Percentiles rank a stretch among this genome's conserved stretches.
Evolutionary conservation across 2,888 invertebrate species (phyloP).

Genomic region (Hypolimnas misippus): DNA sequence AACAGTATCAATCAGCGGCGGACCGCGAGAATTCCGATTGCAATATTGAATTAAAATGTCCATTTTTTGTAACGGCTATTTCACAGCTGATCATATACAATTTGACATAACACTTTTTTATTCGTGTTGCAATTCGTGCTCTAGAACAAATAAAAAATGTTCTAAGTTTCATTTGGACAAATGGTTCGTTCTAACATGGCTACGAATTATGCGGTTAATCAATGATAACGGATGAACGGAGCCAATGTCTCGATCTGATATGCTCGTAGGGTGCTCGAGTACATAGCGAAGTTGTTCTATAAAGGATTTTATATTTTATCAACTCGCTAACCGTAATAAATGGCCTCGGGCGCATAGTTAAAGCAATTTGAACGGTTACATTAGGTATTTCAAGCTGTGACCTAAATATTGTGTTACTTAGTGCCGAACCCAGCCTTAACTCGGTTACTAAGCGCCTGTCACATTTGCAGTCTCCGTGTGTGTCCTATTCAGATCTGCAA

Average conservation of each 20-base stretch:
- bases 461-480: conserved; percentile 33
- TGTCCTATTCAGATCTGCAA: conserved; percentile 32
- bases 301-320: conserved; percentile 45
- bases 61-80: conserved; percentile 32
- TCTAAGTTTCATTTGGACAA: not conserved
- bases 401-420: conserved; percentile 52
- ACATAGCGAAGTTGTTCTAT: conserved; percentile 8
- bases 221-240: not conserved
- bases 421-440: conserved; percentile 43
- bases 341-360: conserved; percentile 51
- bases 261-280: not conserved
- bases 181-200: not conserved
- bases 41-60: conserved; percentile 37
- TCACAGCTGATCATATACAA: conserved; percentile 30
- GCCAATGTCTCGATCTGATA: conserved; percentile 2
- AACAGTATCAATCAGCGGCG: conserved; percentile 52
- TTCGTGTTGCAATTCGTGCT: conserved; percentile 5
- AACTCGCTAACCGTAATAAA: conserved; percentile 50
- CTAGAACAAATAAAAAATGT: not conserved
- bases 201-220: not conserved
- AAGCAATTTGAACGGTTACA: conserved; percentile 57
- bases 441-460: conserved; percentile 34
- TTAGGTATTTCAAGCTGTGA: conserved; percentile 51
- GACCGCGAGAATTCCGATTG: conserved; percentile 38
- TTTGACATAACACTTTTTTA: conserved; percentile 18